These are phyloP conservation scores for Sipha flava DNA, from an alignment of 1,140 invertebrate species.

Conservation along the genomic window DNA sequence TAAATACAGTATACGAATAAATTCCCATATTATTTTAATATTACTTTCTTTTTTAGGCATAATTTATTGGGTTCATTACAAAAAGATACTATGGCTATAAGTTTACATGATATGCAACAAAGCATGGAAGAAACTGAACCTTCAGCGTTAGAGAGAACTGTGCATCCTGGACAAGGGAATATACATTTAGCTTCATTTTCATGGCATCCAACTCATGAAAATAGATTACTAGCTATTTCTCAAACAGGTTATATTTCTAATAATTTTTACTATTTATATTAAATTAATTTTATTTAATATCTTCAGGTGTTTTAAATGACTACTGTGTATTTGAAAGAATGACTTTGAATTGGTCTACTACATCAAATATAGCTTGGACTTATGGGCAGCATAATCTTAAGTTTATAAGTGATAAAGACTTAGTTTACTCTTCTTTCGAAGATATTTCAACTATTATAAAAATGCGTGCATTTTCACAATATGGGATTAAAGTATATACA, in stretches of 20 bases:
- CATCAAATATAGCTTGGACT: slow-evolving; percentile 64
- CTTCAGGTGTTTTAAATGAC: slow-evolving; percentile 55
- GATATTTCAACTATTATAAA: slow-evolving; percentile 70
- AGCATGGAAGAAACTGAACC: slow-evolving; percentile 65
- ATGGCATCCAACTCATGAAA: slow-evolving; percentile 73
- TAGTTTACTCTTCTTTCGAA: slow-evolving; percentile 49
- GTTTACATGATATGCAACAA: slow-evolving; percentile 74
- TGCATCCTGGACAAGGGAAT: slow-evolving; percentile 49
- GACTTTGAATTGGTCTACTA: slow-evolving; percentile 66
- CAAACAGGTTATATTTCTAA: slow-evolving; percentile 46
- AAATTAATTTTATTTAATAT: slow-evolving; percentile 21
- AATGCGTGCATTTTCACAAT: slow-evolving; percentile 59
- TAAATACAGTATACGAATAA: not conserved
- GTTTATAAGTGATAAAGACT: slow-evolving; percentile 49
- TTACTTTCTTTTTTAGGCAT: slow-evolving; percentile 47
- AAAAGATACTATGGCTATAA: slow-evolving; percentile 58
- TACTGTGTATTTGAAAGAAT: slow-evolving; percentile 71
- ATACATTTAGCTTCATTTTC: slow-evolving; percentile 61
- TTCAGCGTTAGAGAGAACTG: slow-evolving; percentile 62
- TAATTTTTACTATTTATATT: not conserved
- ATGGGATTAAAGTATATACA: slow-evolving; percentile 67
- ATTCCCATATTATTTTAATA: not conserved
- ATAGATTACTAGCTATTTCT: slow-evolving; percentile 61
- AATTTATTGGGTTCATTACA: slow-evolving; percentile 67
- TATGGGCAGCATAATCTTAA: slow-evolving; percentile 59